A percentile compares a stretch with the other conserved stretches of the same genome.
Evolutionary conservation across 2,113 vertebrate genomes (phyloP).

Genomic region (Ondatra zibethicus): DNA sequence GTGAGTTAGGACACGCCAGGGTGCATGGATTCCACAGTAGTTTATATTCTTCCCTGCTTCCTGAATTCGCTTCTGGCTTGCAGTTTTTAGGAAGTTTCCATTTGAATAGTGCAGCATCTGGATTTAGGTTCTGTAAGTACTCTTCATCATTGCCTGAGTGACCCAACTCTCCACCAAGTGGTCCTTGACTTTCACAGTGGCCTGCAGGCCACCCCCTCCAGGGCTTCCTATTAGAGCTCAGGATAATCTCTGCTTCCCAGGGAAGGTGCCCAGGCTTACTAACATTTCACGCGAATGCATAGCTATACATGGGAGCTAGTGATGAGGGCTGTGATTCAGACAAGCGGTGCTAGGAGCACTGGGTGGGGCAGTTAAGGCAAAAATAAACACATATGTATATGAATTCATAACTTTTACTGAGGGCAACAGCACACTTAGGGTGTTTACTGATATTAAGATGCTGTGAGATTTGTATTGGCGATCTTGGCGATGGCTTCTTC

Average conservation of each 20-base stretch:
- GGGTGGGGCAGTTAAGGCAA: neutral
- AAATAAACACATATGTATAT: neutral
- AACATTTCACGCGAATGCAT: neutral
- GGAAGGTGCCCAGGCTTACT: neutral
- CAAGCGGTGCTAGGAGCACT: neutral
- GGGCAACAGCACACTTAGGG: neutral
- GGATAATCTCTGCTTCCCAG: neutral
- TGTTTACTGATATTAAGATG: neutral
- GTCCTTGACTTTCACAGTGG: neutral
- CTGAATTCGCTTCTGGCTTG: slow-evolving; percentile 35
- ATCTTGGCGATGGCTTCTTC: neutral
- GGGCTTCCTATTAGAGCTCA: neutral
- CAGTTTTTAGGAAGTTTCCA: neutral
- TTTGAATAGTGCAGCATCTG: neutral
- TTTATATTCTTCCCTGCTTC: neutral
- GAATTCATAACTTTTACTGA: neutral
- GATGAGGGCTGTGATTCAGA: neutral
- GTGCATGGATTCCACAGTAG: neutral
- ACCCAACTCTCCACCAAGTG: neutral
- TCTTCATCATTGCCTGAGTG: neutral
- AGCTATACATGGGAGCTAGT: neutral
- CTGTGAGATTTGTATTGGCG: neutral
- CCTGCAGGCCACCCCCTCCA: neutral
- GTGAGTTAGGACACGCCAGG: neutral
- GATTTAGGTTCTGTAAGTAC: neutral